Evolutionary conservation across 2,797 vertebrate genomes (phyloP), one percentile per base, ranked within the genome.

Genomic region (Enteromius treurensis): DNA sequence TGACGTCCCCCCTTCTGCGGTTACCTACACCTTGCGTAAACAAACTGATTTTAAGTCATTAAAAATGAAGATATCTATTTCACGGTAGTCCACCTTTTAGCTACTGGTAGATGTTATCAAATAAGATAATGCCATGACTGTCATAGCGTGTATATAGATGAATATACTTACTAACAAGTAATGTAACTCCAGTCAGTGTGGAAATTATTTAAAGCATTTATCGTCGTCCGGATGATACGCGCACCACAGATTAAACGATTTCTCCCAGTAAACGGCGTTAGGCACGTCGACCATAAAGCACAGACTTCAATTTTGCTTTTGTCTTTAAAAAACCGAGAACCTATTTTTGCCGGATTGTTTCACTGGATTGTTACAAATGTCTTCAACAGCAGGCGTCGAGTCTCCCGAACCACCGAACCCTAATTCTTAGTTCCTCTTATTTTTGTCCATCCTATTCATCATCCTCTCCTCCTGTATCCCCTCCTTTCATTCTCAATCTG

Each of bases 1-100:
- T 83, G 83, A 82, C 80, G 81, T 81, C 75, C 49, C 78, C 81
- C 87, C 89, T 90, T 88, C 87, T 73, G 80, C 40, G 75, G 88
- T 26, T 82, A 85, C 84, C 64, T 68, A 49, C 71, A 77, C 47
- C 89, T 87, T 89, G 67, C 69, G 23, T 83, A 69, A 88, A 88
- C 82, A 88, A 86, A 85, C 73, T 62, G 47, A 68, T 53, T 58
- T 73, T 11, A 5, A 23, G 13, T 42, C 2, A 26, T 34, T 15
- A n/a, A 17, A 71, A 49, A 60, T 26, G 13, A 65, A 45, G 55
- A 58, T 29, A 13, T 26, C 6, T 42, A 29, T 69, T 79, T 23
- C 11, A 8, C 40, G 23, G 19, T 53, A 71, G 21, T 32, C 14
- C 34, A 51, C 9, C 5, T 51, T 67, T 23, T 29, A 11, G 34